phyloP scores from a whole-genome alignment of 2,888 invertebrate genomes.

The Harmothoe impar region DNA sequence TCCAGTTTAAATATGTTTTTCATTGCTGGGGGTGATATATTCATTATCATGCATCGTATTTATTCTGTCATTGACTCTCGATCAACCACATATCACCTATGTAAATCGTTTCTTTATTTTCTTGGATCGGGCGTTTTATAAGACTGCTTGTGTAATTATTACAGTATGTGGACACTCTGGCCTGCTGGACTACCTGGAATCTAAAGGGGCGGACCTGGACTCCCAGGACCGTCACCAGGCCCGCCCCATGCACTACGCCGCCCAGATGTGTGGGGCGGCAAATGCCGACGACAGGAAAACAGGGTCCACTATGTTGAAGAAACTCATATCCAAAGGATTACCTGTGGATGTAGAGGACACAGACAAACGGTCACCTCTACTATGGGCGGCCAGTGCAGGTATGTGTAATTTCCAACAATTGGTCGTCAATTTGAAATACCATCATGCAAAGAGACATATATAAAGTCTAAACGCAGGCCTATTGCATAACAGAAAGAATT shows the following conservation, averaged over 20 bases:
- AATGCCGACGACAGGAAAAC: slow-evolving; percentile 69
- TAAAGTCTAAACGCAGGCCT: too few species aligned
- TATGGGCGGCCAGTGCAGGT: slow-evolving; percentile 99
- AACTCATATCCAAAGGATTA: slow-evolving; percentile 89
- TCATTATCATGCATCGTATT: too few species aligned
- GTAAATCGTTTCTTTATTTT: too few species aligned
- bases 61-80: too few species aligned
- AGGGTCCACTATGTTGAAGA: slow-evolving; percentile 91
- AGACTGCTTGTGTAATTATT: too few species aligned
- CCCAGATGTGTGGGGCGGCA: slow-evolving; percentile 92
- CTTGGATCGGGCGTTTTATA: too few species aligned
- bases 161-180: slow-evolving; percentile 95
- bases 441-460: too few species aligned
- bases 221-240: slow-evolving; percentile 97
- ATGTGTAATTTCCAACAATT: neutral
- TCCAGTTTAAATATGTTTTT: too few species aligned
- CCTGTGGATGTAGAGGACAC: slow-evolving; percentile 93
- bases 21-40: too few species aligned
- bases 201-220: slow-evolving; percentile 92
- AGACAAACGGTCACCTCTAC: slow-evolving; percentile 95
- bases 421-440: neutral
- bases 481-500: too few species aligned
- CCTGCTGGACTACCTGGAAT: slow-evolving; percentile 92
- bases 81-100: too few species aligned
- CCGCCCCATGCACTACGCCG: slow-evolving; percentile 97